These are phyloP conservation scores for Ferdinandea cuprea DNA, from an alignment of 2,888 invertebrate species.

Conservation along the genomic window DNA sequence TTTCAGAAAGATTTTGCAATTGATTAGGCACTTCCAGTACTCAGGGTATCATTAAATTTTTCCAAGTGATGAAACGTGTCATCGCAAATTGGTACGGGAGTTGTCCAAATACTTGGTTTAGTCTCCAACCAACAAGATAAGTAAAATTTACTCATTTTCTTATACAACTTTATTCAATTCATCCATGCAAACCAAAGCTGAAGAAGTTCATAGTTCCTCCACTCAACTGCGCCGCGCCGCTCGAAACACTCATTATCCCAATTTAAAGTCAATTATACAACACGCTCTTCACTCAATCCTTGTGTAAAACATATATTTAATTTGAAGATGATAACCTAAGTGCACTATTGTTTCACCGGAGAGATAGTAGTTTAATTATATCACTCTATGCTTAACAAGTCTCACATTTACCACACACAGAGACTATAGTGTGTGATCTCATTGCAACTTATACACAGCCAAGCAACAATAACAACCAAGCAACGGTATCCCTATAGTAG, in stretches of 20 bases:
- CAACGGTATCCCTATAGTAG: slow-evolving; percentile 9
- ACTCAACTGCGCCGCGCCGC: neutral
- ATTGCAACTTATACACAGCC: neutral
- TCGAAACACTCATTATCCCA: slow-evolving; percentile 22
- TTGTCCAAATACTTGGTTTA: no score
- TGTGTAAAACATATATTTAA: slow-evolving; percentile 63
- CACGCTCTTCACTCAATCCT: slow-evolving; percentile 33
- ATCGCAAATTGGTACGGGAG: no score
- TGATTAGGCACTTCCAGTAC: no score
- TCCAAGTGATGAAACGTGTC: no score
- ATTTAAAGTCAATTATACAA: slow-evolving; percentile 61
- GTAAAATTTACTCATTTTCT: no score
- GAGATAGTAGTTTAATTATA: slow-evolving; percentile 69
- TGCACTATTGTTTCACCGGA: slow-evolving; percentile 64
- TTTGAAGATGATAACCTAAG: slow-evolving; percentile 64
- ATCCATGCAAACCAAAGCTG: no score
- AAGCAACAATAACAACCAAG: neutral
- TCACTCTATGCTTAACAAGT: slow-evolving; percentile 48
- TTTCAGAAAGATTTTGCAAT: no score
- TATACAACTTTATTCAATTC: no score
- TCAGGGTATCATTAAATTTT: no score
- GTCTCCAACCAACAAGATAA: no score
- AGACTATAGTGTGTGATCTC: slow-evolving; percentile 6
- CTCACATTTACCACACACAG: slow-evolving; percentile 34
- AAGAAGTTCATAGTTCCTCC: no score